Percentiles rank a stretch among this genome's conserved stretches.
Conservation (phyloP, 2,888 invertebrate genomes). For the Agrotis exclamationis region DNA sequence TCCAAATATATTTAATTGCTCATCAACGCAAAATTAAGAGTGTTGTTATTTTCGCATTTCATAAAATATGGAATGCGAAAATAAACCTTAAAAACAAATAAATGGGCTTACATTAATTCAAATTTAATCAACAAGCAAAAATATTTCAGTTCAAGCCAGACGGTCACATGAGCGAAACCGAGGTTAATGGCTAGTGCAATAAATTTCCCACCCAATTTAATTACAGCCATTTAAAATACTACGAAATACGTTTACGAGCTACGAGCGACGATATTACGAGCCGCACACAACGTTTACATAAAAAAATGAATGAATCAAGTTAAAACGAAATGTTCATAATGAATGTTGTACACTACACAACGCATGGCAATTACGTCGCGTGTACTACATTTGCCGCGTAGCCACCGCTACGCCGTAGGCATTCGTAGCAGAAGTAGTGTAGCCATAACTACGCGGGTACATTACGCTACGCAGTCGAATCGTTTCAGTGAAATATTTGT, state of each 20-base stretch:
- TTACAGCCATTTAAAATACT: constrained; percentile 63
- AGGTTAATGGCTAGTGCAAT: constrained; percentile 60
- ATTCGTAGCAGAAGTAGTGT: constrained; percentile 61
- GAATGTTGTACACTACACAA: constrained; percentile 50
- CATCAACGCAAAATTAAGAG: not conserved
- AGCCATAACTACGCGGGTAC: constrained; percentile 51
- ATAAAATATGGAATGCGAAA: not conserved
- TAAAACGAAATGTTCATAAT: constrained; percentile 53
- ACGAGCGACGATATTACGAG: constrained; percentile 47
- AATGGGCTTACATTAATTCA: constrained; percentile 19
- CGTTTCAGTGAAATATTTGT: constrained; percentile 58
- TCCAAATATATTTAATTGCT: not conserved
- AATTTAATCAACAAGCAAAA: constrained; percentile 34
- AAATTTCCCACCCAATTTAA: constrained; percentile 62
- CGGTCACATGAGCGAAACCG: constrained; percentile 51
- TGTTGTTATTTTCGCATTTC: too few relatives aligned
- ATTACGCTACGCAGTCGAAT: constrained; percentile 45
- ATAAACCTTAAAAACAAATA: not conserved
- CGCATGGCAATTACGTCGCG: constrained; percentile 44
- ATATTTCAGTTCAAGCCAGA: constrained; percentile 41
- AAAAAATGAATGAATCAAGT: constrained; percentile 54
- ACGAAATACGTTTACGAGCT: constrained; percentile 59
- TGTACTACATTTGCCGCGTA: constrained; percentile 48
- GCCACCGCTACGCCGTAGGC: constrained; percentile 54
- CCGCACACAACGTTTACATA: constrained; percentile 27